Conservation (phyloP, 2,113 vertebrate species). For the Pogonocichla stellata region DNA sequence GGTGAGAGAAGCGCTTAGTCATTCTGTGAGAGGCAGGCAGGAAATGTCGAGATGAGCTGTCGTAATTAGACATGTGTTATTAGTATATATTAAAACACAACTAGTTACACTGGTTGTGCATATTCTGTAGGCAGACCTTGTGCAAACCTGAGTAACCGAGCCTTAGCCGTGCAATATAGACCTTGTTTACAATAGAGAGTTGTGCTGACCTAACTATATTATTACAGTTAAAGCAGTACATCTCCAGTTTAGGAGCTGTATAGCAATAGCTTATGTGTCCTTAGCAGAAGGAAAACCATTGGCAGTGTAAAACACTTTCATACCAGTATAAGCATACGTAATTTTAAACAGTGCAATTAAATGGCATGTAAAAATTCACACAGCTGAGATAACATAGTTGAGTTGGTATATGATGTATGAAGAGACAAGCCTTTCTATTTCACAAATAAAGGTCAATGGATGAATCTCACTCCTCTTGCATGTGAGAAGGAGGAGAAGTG, state of each 20-base stretch:
- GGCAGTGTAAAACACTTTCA: background rate
- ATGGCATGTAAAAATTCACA: background rate
- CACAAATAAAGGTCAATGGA: background rate
- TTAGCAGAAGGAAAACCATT: background rate
- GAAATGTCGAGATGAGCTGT: slow-evolving; percentile 31
- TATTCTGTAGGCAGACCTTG: slow-evolving; percentile 15
- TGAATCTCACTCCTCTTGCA: background rate
- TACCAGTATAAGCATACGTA: background rate
- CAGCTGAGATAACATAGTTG: background rate
- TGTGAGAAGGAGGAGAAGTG: background rate
- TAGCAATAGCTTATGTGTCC: background rate
- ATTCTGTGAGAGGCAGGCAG: slow-evolving; percentile 13
- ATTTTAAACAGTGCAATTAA: background rate
- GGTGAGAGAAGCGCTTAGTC: slow-evolving; percentile 24
- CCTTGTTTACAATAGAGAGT: slow-evolving; percentile 27
- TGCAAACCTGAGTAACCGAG: background rate
- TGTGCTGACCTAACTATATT: background rate
- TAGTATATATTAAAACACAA: slow-evolving; percentile 57
- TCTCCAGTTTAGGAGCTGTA: background rate
- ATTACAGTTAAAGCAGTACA: background rate
- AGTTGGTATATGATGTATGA: background rate
- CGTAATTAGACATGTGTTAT: slow-evolving; percentile 16
- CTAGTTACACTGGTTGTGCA: slow-evolving; percentile 49
- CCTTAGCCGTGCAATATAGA: background rate
- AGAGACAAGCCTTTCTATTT: background rate